Evolutionary conservation across 2,888 invertebrate genomes (phyloP).

Genomic region (Eupsilia transversa): DNA sequence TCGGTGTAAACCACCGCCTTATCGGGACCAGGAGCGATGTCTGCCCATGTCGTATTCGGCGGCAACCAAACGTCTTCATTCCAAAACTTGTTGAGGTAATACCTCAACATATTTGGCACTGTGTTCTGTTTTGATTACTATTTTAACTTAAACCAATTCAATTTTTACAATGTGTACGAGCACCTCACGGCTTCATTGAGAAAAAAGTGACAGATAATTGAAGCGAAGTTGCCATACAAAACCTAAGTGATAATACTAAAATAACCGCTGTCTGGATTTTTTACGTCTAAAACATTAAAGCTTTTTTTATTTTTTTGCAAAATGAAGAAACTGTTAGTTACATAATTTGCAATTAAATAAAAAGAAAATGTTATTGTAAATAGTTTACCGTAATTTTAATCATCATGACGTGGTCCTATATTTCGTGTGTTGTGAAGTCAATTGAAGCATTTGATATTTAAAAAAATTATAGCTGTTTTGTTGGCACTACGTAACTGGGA

Average conservation of each 20-base stretch:
- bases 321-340: no score
- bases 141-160: conserved; percentile 57
- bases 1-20: conserved; percentile 94
- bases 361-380: background rate
- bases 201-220: conserved; percentile 62
- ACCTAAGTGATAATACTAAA: background rate
- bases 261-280: background rate
- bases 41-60: conserved; percentile 96
- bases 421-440: no score
- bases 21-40: conserved; percentile 94
- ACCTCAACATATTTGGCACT: conserved; percentile 82
- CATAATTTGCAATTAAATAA: no score
- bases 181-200: conserved; percentile 68
- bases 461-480: no score
- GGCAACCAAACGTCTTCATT: conserved; percentile 97
- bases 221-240: conserved; percentile 51
- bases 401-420: background rate
- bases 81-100: conserved; percentile 92
- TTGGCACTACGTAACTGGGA: no score
- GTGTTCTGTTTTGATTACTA: conserved; percentile 46
- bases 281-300: background rate
- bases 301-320: background rate
- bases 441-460: no score
- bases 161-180: conserved; percentile 56
- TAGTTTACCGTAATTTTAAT: background rate